Conservation (phyloP, 2,797 vertebrate species). For the Vultur gryphus region DNA sequence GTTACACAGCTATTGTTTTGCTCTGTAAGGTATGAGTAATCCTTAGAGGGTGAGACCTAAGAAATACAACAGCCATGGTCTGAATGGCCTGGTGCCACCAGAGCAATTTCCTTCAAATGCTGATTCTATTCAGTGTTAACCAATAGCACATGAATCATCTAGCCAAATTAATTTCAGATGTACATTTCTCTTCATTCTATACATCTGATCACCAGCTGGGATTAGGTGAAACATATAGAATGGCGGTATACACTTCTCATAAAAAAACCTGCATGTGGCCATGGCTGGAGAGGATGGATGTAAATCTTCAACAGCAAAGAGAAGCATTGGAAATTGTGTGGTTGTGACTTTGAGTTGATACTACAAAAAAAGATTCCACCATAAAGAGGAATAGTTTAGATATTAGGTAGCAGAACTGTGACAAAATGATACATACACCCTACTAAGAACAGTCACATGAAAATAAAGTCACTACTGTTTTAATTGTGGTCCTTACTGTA, state of each 20-base stretch:
- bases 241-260: neutral
- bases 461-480: neutral
- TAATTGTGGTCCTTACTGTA: neutral
- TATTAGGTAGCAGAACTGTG: neutral
- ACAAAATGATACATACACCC: neutral
- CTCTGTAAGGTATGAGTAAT: conserved; percentile 4
- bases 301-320: neutral
- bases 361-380: neutral
- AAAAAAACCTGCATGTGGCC: neutral
- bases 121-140: conserved; percentile 30
- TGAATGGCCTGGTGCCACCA: conserved; percentile 33
- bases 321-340: neutral
- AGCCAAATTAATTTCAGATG: conserved; percentile 44
- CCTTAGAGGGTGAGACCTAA: conserved; percentile 9
- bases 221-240: neutral
- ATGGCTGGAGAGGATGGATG: neutral
- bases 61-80: neutral
- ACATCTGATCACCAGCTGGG: neutral
- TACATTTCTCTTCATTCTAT: neutral
- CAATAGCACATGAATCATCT: conserved; percentile 24
- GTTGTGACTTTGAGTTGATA: neutral
- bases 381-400: neutral
- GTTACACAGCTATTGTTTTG: conserved; percentile 36
- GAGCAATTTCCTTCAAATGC: conserved; percentile 22
- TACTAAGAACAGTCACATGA: neutral